Evolutionary conservation across 1,140 invertebrate species (phyloP).

Genomic region (Choristoneura fumiferana): DNA sequence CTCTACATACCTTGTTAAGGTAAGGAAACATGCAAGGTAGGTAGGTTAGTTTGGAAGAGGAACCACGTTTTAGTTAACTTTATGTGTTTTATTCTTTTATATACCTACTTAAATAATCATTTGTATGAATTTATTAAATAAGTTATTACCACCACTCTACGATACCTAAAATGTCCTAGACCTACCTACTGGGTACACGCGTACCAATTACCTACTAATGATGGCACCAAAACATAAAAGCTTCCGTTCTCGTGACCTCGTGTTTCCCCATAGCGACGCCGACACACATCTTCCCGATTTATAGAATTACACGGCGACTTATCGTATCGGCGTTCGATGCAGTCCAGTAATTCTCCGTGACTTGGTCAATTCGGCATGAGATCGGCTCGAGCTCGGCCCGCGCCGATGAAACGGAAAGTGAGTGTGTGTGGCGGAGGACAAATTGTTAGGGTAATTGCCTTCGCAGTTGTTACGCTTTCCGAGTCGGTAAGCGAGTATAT

Average conservation of each 20-base stretch:
- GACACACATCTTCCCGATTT: conserved; percentile 49
- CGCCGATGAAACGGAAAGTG: conserved; percentile 41
- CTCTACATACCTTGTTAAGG: no score
- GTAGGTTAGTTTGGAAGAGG: no score
- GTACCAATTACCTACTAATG: no score
- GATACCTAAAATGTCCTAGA: no score
- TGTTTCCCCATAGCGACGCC: conserved; percentile 29
- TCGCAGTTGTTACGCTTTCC: conserved; percentile 9
- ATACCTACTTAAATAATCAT: no score
- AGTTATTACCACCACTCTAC: no score
- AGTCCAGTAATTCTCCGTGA: conserved; percentile 38
- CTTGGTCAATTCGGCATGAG: conserved; percentile 36
- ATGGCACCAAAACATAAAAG: background rate
- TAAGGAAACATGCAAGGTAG: no score
- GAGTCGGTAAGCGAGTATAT: background rate
- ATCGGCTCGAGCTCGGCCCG: conserved; percentile 23
- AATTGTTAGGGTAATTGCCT: conserved; percentile 11
- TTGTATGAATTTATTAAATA: no score
- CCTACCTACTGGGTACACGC: no score
- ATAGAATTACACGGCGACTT: conserved; percentile 55
- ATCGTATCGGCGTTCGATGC: conserved; percentile 44
- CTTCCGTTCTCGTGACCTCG: background rate
- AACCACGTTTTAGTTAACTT: no score
- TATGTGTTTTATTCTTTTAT: no score
- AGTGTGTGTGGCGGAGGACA: conserved; percentile 7